Percentiles rank a stretch among this genome's conserved stretches.
Conservation (phyloP, 23 tunicate species). For the Aplidium turbinatum region DNA sequence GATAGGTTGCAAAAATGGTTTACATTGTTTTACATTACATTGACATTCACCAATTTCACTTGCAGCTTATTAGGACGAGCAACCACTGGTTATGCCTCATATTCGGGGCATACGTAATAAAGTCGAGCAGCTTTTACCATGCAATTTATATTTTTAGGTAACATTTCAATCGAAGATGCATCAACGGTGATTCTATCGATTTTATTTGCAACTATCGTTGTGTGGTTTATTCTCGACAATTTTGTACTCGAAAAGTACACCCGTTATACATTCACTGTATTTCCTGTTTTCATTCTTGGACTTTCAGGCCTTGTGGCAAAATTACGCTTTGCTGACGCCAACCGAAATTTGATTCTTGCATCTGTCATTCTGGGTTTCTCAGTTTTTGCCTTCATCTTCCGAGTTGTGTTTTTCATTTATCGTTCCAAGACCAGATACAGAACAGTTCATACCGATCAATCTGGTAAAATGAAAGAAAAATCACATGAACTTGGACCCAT, state of each 20-base stretch:
- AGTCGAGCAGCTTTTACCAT: too few relatives aligned
- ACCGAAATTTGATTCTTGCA: slow-evolving; percentile 41
- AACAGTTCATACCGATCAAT: neutral
- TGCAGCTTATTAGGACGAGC: too few relatives aligned
- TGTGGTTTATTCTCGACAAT: slow-evolving; percentile 77
- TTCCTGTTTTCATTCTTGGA: slow-evolving; percentile 63
- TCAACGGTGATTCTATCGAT: slow-evolving; percentile 52
- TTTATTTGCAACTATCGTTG: slow-evolving; percentile 44
- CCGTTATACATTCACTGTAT: slow-evolving; percentile 74
- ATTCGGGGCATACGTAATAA: too few relatives aligned
- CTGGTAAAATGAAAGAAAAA: too few relatives aligned
- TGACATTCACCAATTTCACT: too few relatives aligned
- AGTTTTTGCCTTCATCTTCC: slow-evolving; percentile 23
- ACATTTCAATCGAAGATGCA: slow-evolving; percentile 43
- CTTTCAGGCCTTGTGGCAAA: slow-evolving; percentile 48
- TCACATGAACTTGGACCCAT: too few relatives aligned
- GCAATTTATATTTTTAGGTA: slow-evolving; percentile 56
- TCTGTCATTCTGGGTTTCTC: slow-evolving; percentile 30
- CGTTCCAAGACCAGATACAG: neutral
- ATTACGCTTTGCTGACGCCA: slow-evolving; percentile 3
- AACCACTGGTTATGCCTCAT: too few relatives aligned
- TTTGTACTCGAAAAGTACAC: slow-evolving; percentile 65
- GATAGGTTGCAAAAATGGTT: too few relatives aligned
- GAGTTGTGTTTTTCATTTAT: slow-evolving; percentile 10
- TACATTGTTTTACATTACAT: too few relatives aligned